Base-by-base conservation (phyloP, 2,113 vertebrate genomes). In the Triplophysa dalaica region DNA sequence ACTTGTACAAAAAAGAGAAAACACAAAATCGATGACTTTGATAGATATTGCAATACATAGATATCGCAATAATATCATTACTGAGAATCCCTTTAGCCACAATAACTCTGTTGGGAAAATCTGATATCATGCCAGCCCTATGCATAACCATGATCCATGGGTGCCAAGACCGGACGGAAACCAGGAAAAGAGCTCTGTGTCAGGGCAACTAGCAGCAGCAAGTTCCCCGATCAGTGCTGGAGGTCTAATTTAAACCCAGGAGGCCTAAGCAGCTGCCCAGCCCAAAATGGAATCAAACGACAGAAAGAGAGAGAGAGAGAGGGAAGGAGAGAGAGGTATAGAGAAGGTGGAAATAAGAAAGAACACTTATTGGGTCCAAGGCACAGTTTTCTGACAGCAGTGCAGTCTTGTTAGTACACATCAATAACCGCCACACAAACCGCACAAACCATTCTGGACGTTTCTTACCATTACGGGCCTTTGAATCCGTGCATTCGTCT, bases 401-500 rank as follows among this genome's bases (percentile, higher is more conserved):
- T 0, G 16, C 3, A 62, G 21, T 50, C 9, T 50, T 4, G 9
- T 63, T 19, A 75, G 22, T 45, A 63, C 22, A 6, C 58, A 48
- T 75, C 22, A 50, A 65, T 33, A 61, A 67, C 21, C n/a, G 33
- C 21, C 48, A 54, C 70, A 73, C 43, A 66, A 82, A 65, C 41
- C 69, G 70, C 24, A 68, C 16, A 22, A 17, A 73, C 10, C 45
- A 24, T 77, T 61, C 60, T 72, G 41, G 85, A 76, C 82, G 63
- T 69, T 83, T 91, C 96, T 96, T 95, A 97, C 96, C 96, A 94
- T 85, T 75, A 90, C 77, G 38, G 93, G 92, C 84, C 92, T 92
- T 56, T 88, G 92, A 84, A 93, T 94, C 91, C 91, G 90, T 87
- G 93, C 92, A 60, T 89, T 92, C 86, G 84, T 88, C 90, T 96